Evolutionary conservation across 2,888 invertebrate species (phyloP), one percentile per base, ranked within the genome.

Genomic region (Parapristionchus giblindavisi): DNA sequence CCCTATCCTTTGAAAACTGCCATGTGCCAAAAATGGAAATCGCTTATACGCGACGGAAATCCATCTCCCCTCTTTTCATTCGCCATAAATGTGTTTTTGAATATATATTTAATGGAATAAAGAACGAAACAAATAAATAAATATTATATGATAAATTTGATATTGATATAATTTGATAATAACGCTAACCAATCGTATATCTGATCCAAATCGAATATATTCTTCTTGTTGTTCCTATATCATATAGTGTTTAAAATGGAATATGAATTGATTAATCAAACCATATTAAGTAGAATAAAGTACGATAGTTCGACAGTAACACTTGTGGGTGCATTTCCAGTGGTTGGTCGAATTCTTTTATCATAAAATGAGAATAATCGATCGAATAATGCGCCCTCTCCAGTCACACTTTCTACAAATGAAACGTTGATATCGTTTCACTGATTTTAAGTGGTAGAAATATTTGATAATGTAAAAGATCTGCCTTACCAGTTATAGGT

Each of bases 161-260:
- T 14, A n/a, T 27, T 32, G 32, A 60, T 60, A 8, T 27, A 17
- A 60, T 34, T 32, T 32, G 8, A 17, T 27, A 27, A 60, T 11
- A 8, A 8, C 6, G 43, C 61, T n/a, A 6, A 73, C 73, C 60
- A 73, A 24, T 61, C 73, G 40, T 8, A 73, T 51, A 51, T 73
- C 73, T 27, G 73, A 43, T 6, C 73, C 73, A 38, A 73, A 73
- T 11, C 36, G 43, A 34, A 73, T 73, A 5, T 27, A 60, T 29
- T 73, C 73, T 29, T 73, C 73, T 48, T 73, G 60, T 36, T 73
- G 73, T 29, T 73, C 73, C 71, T 71, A 36, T 24, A 34, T 5
- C 5, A 43, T 14, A 21, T 2, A 4, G 27, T 40, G 2, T 61
- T 61, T 61, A 5, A 38, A 6, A 14, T 36, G 24, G 3, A 3